Evolutionary conservation across 2,888 invertebrate genomes (phyloP), one percentile per base, ranked within the genome.

Genomic region (Clusia tigrina): DNA sequence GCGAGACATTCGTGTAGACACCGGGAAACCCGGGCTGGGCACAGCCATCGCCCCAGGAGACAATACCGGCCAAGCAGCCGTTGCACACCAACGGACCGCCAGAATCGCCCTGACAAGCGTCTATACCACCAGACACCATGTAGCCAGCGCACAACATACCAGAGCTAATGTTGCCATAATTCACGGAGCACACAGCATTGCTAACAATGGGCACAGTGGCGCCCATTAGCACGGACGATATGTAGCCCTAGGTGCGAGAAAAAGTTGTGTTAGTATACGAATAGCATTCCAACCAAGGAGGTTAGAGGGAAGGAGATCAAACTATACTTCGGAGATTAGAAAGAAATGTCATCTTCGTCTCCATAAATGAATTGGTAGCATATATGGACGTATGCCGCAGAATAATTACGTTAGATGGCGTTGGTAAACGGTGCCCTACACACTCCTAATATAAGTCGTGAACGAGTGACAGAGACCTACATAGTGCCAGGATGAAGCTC

Each of bases 61-160:
- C 72, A 54, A 74, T 68, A 5, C 75, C 75, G 1, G 60, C 67
- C 20, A 74, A 63, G 1, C 48, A 18, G 52, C 64, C 64, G 51
- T 69, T 67, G 53, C 71, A 72, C 22, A 67, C 69, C 17, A 74
- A 57, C 9, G 74, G 72, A 5, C 81, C 81, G 2, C 81, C 81
- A 1, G 80, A 80, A 25, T 81, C 81, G 2, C 81, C 81, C 56
- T 79, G 77, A 32, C 81, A 81, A 3, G 81, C 72, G 63, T 79
- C 79, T 9, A 71, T 20, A 1, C 76, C 79, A 1, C 81, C 81
- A 0, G 2, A 2, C 0, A 3, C 15, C 72, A 73, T 69, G 53
- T 62, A 68, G 1, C 75, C 74, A 9, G 75, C 75, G 53, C 76
- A 76, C 5, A 76, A 25, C 70, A 73, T 74, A 5, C 71, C 69